Evolutionary conservation across 2,888 invertebrate species (phyloP).

Genomic region (Mesorhabditis belari): DNA sequence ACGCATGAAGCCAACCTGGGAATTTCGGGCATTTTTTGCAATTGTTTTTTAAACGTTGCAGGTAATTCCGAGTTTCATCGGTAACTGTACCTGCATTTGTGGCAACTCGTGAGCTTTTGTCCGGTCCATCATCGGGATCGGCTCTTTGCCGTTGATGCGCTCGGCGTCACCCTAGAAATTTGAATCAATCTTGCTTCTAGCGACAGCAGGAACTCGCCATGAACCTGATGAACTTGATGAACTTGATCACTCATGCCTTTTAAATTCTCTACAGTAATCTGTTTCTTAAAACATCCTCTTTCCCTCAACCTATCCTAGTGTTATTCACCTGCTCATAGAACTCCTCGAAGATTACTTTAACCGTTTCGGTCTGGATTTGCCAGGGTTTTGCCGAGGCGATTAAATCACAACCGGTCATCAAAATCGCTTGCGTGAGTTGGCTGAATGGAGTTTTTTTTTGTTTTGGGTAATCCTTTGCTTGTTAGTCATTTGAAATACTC

Average conservation of each 20-base stretch:
- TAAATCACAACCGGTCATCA: conserved; percentile 77
- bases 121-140: conserved; percentile 77
- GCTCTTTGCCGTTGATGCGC: conserved; percentile 64
- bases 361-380: conserved; percentile 74
- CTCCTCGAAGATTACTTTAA: conserved; percentile 74
- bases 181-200: no score
- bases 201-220: no score
- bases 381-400: conserved; percentile 79
- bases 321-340: conserved; percentile 72
- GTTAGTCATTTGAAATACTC: no score
- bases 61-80: no score
- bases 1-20: conserved; percentile 68
- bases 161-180: conserved; percentile 66
- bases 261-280: no score
- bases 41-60: no score
- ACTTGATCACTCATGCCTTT: no score
- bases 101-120: conserved; percentile 70
- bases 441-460: conserved; percentile 53
- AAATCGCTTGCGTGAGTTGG: conserved; percentile 66
- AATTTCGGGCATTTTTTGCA: background rate
- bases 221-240: no score
- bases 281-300: no score
- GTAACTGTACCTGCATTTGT: conserved; percentile 63
- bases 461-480: no score
- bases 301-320: no score